These are phyloP conservation scores for Notarius quadriscutis DNA, from an alignment of 2,113 vertebrate genomes.

Conservation along the genomic window DNA sequence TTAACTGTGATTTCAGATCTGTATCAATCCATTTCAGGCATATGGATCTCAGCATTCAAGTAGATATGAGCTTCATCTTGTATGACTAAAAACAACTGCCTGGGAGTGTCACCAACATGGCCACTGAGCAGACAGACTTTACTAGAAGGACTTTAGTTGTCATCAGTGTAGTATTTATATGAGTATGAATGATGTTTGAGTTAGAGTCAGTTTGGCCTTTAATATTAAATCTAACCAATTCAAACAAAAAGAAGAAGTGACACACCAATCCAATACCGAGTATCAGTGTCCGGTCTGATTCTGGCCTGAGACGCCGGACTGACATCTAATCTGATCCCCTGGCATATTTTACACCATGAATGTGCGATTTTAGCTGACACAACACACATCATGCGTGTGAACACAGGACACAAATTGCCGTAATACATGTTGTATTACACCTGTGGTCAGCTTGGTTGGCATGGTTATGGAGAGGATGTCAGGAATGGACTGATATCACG, in stretches of 20 bases:
- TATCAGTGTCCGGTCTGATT: not conserved
- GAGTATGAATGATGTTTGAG: not conserved
- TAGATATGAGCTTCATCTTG: not conserved
- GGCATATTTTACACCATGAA: not conserved
- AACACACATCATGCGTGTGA: not conserved
- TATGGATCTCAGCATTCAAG: not conserved
- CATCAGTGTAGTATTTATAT: not conserved
- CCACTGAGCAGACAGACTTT: not conserved
- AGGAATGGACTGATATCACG: not conserved
- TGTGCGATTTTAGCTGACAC: not conserved
- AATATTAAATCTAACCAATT: not conserved
- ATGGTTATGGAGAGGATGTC: not conserved
- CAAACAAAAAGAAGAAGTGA: not conserved
- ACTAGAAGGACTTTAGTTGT: not conserved
- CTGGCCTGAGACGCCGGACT: not conserved
- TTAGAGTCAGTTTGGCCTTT: not conserved
- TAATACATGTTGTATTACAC: not conserved
- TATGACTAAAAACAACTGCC: not conserved
- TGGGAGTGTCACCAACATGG: not conserved
- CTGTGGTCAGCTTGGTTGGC: not conserved
- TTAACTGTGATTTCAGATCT: not conserved
- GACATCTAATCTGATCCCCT: not conserved
- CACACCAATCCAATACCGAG: not conserved
- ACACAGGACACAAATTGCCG: not conserved
- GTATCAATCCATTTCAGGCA: not conserved